These are phyloP conservation scores for Eilema depressum DNA, from an alignment of 2,888 invertebrate species.

Conservation along the genomic window DNA sequence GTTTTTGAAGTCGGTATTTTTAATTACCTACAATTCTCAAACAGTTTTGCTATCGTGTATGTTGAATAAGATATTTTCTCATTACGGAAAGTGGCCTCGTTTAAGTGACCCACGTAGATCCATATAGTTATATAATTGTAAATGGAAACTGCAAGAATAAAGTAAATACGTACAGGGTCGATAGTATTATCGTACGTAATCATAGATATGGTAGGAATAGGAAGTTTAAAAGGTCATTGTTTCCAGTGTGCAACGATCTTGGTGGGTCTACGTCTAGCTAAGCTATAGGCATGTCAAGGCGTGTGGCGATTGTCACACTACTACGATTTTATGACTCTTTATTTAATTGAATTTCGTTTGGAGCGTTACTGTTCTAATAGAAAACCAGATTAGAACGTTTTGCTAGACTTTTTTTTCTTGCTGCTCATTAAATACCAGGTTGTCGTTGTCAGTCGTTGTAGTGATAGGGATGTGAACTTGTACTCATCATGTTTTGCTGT, in stretches of 20 bases:
- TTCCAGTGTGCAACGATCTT: neutral
- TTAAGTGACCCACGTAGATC: no score
- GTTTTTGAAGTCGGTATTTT: no score
- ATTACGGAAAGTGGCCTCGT: no score
- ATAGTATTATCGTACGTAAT: neutral
- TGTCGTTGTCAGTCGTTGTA: slow-evolving; percentile 31
- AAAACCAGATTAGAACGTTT: slow-evolving; percentile 41
- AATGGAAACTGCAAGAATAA: no score
- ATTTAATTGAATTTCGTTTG: slow-evolving; percentile 43
- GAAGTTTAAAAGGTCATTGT: slow-evolving; percentile 13
- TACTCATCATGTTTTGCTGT: slow-evolving; percentile 56
- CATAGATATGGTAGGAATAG: slow-evolving; percentile 5
- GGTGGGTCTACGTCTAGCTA: neutral
- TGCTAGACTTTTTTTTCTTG: slow-evolving; percentile 22
- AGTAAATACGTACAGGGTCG: neutral
- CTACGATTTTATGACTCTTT: slow-evolving; percentile 40
- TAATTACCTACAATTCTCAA: no score
- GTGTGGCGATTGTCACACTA: slow-evolving; percentile 36
- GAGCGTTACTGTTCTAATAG: slow-evolving; percentile 51
- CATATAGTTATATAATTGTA: no score
- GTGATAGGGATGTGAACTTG: slow-evolving; percentile 27
- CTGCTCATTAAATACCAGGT: slow-evolving; percentile 27
- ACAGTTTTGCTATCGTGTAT: no score
- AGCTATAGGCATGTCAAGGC: neutral
- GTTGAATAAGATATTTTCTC: no score